Evolutionary conservation across 2,888 invertebrate species (phyloP).

Genomic region (Drosophila antonietae): DNA sequence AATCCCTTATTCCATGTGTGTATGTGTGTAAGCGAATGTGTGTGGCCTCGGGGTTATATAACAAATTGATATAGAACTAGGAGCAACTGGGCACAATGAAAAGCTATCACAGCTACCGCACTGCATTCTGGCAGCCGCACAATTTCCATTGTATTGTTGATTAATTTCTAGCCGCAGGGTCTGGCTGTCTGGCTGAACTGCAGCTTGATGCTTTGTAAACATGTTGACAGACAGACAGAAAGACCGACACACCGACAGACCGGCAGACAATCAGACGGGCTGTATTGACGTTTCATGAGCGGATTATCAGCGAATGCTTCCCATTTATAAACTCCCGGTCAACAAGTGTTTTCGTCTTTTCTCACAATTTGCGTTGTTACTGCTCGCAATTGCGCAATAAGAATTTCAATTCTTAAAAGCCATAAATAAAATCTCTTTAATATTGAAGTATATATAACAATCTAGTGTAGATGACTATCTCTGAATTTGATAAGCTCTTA

Average conservation of each 20-base stretch:
- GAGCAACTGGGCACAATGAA: slow-evolving; percentile 33
- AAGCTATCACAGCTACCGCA: slow-evolving; percentile 57
- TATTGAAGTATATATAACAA: neutral
- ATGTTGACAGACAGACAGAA: slow-evolving; percentile 63
- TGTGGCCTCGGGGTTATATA: slow-evolving; percentile 54
- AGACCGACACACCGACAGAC: neutral
- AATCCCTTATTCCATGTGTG: slow-evolving; percentile 41
- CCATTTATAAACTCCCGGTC: slow-evolving; percentile 17
- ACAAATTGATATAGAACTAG: slow-evolving; percentile 40
- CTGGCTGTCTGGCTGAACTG: slow-evolving; percentile 29
- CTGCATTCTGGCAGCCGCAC: slow-evolving; percentile 49
- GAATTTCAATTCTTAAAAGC: neutral
- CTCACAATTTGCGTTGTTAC: slow-evolving; percentile 15
- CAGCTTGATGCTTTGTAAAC: slow-evolving; percentile 66
- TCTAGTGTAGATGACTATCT: neutral
- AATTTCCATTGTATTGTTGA: slow-evolving; percentile 77
- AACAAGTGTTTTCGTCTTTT: slow-evolving; percentile 52
- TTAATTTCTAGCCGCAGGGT: slow-evolving; percentile 72
- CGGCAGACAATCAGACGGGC: slow-evolving; percentile 41
- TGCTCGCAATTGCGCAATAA: slow-evolving; percentile 22
- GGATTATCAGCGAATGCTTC: slow-evolving; percentile 66
- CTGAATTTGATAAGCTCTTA: neutral
- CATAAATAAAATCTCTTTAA: neutral
- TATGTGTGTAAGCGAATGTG: neutral
- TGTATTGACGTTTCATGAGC: slow-evolving; percentile 80